phyloP scores from a whole-genome alignment of 2,888 invertebrate species.

The Ophioninae sp. region DNA sequence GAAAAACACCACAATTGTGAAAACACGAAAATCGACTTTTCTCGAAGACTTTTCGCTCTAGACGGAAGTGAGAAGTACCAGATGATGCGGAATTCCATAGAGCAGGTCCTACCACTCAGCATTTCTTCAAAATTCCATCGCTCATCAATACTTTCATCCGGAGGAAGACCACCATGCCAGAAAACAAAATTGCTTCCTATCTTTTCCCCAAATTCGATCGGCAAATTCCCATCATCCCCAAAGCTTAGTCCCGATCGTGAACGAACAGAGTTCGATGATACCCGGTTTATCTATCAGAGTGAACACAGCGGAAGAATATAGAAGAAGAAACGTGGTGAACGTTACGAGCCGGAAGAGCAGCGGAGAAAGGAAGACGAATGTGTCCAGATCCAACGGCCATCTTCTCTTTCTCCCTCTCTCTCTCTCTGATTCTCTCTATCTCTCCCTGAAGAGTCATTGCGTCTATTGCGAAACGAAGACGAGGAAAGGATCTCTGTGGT shows the following conservation, averaged over 20 bases:
- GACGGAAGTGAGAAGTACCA: not conserved
- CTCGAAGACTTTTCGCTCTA: not conserved
- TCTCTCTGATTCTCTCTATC: slow-evolving; percentile 31
- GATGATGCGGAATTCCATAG: not conserved
- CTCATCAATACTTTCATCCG: not conserved
- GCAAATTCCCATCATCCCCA: not conserved
- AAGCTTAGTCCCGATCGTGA: not conserved
- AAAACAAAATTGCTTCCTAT: not conserved
- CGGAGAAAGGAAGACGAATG: slow-evolving; percentile 61
- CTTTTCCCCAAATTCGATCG: not conserved
- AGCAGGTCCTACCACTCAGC: too few relatives aligned
- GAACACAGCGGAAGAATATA: slow-evolving; percentile 42
- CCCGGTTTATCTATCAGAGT: slow-evolving; percentile 24
- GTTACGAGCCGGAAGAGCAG: slow-evolving; percentile 55
- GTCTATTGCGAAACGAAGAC: slow-evolving; percentile 40
- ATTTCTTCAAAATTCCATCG: too few relatives aligned
- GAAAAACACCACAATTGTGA: too few relatives aligned
- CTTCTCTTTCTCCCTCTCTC: slow-evolving; percentile 46
- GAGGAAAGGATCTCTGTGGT: slow-evolving; percentile 34
- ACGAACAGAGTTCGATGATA: slow-evolving; percentile 32
- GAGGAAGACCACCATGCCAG: not conserved
- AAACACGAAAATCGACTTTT: not conserved
- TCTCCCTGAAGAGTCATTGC: not conserved
- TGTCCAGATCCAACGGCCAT: slow-evolving; percentile 56
- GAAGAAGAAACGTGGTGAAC: slow-evolving; percentile 42